Conservation (phyloP, 2,797 vertebrate genomes). For the Microhierax caerulescens region DNA sequence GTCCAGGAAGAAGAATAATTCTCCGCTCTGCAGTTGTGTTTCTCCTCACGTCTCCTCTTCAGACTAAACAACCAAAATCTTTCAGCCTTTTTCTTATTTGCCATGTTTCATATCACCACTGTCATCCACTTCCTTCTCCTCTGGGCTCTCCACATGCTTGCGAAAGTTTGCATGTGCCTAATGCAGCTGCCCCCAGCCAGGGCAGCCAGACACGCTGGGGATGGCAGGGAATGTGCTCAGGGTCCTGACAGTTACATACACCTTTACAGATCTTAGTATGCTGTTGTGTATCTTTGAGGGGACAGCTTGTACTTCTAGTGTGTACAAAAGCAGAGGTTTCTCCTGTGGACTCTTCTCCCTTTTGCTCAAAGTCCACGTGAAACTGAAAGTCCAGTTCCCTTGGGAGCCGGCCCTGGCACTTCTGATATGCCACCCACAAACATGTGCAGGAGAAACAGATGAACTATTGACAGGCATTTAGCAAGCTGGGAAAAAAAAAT, state of each 20-base stretch:
- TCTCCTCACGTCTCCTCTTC: background rate
- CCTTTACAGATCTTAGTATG: background rate
- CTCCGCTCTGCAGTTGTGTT: background rate
- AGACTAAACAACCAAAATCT: background rate
- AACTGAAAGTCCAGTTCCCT: background rate
- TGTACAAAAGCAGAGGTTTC: background rate
- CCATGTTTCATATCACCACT: background rate
- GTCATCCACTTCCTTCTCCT: background rate
- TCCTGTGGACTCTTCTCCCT: background rate
- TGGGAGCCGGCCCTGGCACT: background rate
- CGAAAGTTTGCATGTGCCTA: background rate
- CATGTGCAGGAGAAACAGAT: background rate
- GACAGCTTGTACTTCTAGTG: background rate
- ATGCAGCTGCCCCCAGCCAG: background rate
- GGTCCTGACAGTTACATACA: background rate
- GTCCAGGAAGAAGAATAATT: background rate
- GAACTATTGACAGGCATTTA: background rate
- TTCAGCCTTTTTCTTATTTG: background rate
- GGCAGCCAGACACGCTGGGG: background rate
- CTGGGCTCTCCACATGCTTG: background rate
- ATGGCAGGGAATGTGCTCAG: background rate
- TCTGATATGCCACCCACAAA: background rate
- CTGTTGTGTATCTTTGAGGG: background rate
- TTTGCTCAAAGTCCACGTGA: background rate
- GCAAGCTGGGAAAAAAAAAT: background rate